phyloP scores from a whole-genome alignment of 2,113 vertebrate species.

The Buteo buteo region DNA sequence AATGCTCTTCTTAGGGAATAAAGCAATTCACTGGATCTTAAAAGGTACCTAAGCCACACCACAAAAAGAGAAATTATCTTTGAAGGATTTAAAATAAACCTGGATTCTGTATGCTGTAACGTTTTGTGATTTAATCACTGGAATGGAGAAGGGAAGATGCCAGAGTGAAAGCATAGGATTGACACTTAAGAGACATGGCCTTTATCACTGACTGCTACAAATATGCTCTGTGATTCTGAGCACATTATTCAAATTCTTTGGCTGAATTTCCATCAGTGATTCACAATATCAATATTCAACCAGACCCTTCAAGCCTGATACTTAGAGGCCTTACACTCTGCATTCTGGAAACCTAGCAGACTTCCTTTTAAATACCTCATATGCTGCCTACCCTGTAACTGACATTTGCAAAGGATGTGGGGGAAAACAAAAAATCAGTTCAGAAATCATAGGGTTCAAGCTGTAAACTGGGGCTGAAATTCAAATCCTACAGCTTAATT shows the following conservation, averaged over 20 bases:
- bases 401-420: background rate
- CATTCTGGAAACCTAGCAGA: background rate
- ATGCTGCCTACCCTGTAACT: background rate
- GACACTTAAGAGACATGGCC: background rate
- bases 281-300: background rate
- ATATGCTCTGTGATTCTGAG: background rate
- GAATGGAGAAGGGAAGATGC: background rate
- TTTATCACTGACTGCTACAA: background rate
- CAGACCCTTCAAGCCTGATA: background rate
- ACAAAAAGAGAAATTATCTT: background rate
- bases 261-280: background rate
- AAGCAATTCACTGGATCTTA: background rate
- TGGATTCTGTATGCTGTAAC: background rate
- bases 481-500: background rate
- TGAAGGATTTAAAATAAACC: background rate
- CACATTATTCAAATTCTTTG: background rate
- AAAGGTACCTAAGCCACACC: background rate
- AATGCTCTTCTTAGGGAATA: background rate
- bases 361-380: background rate
- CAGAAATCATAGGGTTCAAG: background rate
- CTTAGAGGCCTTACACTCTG: background rate
- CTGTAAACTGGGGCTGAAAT: background rate
- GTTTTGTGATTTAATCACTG: background rate
- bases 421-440: background rate
- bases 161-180: background rate